Percentiles rank a stretch among this genome's conserved stretches.
Evolutionary conservation across 2,113 vertebrate species (phyloP).

Genomic region (Mobula birostris): DNA sequence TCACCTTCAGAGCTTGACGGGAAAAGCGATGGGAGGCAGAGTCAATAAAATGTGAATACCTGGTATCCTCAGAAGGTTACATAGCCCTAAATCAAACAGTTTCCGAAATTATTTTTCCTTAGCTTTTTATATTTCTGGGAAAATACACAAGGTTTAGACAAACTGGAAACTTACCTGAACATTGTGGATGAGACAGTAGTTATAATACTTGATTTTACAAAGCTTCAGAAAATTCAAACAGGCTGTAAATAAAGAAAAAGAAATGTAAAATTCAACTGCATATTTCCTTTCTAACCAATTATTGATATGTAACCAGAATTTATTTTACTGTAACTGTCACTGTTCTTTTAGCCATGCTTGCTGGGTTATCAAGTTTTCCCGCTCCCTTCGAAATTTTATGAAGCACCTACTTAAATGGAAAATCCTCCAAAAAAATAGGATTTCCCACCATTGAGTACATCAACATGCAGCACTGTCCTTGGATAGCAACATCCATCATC

Average conservation of each 20-base stretch:
- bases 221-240: constrained; percentile 91
- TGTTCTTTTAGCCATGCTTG: not conserved
- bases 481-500: too few relatives aligned
- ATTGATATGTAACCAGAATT: too few relatives aligned
- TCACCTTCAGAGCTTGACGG: too few relatives aligned
- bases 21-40: too few relatives aligned
- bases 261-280: constrained; percentile 38
- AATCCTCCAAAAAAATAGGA: too few relatives aligned
- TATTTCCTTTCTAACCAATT: not conserved
- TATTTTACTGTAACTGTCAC: not conserved
- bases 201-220: constrained; percentile 96
- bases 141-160: not conserved
- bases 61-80: too few relatives aligned
- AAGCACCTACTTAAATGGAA: not conserved
- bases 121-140: not conserved
- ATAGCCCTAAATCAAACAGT: not conserved
- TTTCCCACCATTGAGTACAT: too few relatives aligned
- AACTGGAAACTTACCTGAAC: constrained; percentile 72
- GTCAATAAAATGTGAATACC: too few relatives aligned
- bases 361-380: not conserved
- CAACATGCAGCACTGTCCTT: too few relatives aligned
- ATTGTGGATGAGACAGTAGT: constrained; percentile 92
- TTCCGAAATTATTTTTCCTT: not conserved
- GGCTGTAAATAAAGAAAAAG: constrained; percentile 60
- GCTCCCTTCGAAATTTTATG: not conserved